phyloP scores from a whole-genome alignment of 2,113 vertebrate genomes.

The Hyperopisus bebe region DNA sequence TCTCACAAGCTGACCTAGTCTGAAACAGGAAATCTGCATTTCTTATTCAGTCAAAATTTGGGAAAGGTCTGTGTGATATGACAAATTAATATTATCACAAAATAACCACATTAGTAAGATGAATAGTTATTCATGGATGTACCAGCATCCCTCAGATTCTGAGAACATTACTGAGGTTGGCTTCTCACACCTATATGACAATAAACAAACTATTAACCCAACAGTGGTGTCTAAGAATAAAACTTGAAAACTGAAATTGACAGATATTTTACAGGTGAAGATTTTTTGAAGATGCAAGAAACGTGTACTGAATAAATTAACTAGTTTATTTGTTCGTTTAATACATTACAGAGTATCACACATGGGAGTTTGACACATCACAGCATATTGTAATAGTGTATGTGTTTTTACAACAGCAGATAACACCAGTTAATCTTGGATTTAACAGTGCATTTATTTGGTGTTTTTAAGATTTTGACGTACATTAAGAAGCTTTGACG shows the following conservation, averaged over 20 bases:
- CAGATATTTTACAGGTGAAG: background rate
- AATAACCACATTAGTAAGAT: background rate
- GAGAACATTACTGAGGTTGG: background rate
- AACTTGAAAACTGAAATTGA: background rate
- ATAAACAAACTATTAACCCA: background rate
- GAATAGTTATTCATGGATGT: background rate
- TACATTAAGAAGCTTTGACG: constrained; percentile 27
- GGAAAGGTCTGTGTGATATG: background rate
- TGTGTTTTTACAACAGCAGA: constrained; percentile 36
- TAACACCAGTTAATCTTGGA: constrained; percentile 25
- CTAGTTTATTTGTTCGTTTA: constrained; percentile 63
- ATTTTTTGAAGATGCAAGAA: background rate
- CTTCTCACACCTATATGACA: background rate
- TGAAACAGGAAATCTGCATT: background rate
- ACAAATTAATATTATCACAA: background rate
- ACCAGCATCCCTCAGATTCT: background rate
- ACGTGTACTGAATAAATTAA: constrained; percentile 48
- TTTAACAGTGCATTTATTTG: constrained; percentile 38
- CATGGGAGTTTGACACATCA: constrained; percentile 32
- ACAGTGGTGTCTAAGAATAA: background rate
- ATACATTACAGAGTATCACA: constrained; percentile 50
- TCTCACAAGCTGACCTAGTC: background rate
- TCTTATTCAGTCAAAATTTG: background rate
- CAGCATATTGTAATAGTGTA: constrained; percentile 36
- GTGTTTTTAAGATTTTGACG: constrained; percentile 32